A percentile compares a stretch with the other conserved stretches of the same genome.
phyloP scores from a whole-genome alignment of 1,140 invertebrate species.

The Macrobrachium rosenbergii region DNA sequence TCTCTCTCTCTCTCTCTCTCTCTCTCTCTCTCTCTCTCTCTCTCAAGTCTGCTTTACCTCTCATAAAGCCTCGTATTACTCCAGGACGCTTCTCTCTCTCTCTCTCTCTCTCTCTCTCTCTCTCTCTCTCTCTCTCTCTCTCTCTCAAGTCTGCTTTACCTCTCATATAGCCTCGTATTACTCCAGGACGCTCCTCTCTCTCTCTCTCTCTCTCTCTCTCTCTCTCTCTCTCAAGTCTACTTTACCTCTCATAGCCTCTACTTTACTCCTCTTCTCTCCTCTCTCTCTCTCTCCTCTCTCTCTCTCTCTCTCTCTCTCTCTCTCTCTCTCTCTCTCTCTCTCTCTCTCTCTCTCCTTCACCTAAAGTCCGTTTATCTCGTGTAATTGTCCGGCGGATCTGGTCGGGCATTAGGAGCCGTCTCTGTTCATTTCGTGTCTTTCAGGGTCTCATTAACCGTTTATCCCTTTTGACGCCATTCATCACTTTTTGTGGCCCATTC shows the following conservation, averaged over 20 bases:
- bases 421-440: not conserved
- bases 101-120: not conserved
- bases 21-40: too few species aligned
- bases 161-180: too few species aligned
- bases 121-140: not conserved
- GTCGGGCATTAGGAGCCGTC: not conserved
- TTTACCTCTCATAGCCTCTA: too few species aligned
- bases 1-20: not conserved
- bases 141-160: too few species aligned
- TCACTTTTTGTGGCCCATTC: not conserved
- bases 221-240: too few species aligned
- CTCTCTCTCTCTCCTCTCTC: too few species aligned
- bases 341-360: constrained; percentile 24
- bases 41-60: too few species aligned
- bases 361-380: constrained; percentile 3
- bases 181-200: not conserved
- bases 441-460: not conserved
- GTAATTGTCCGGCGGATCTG: not conserved
- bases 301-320: too few species aligned
- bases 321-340: not conserved
- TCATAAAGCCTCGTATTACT: too few species aligned
- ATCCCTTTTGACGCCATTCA: not conserved
- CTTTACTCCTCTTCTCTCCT: not conserved
- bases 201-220: not conserved
- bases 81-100: not conserved